phyloP scores from a whole-genome alignment of 92 coral and sea anemone genomes.

The Metridium senile region DNA sequence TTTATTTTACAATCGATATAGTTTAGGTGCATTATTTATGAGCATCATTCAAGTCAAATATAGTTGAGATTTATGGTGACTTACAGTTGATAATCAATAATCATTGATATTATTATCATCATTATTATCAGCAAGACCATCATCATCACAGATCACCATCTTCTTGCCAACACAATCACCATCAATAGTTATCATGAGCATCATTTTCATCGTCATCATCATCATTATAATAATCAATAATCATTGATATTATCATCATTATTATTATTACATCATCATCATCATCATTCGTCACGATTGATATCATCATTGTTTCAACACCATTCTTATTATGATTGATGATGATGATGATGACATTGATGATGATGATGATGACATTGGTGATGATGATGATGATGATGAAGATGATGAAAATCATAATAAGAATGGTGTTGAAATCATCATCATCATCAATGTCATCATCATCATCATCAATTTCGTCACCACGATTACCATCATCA shows the following conservation, averaged over 20 bases:
- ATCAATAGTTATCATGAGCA: too few species aligned
- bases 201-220: neutral
- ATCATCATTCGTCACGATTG: constrained; percentile 1
- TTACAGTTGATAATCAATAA: neutral
- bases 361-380: too few species aligned
- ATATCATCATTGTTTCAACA: neutral
- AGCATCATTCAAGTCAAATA: neutral
- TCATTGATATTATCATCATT: neutral
- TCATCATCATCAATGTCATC: constrained; percentile 3
- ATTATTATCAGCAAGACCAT: neutral
- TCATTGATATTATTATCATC: neutral
- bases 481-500: constrained; percentile 7
- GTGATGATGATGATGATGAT: too few species aligned
- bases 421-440: too few species aligned
- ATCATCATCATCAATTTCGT: constrained; percentile 6
- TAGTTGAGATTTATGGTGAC: neutral
- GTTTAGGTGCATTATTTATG: neutral
- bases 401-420: too few species aligned
- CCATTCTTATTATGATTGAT: too few species aligned
- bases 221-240: neutral
- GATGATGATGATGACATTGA: too few species aligned
- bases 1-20: neutral
- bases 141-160: neutral
- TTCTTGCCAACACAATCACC: neutral
- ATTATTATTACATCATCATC: constrained; percentile 4